Evolutionary conservation across 2,113 vertebrate genomes (phyloP).

Genomic region (Ailuropoda melanoleuca): DNA sequence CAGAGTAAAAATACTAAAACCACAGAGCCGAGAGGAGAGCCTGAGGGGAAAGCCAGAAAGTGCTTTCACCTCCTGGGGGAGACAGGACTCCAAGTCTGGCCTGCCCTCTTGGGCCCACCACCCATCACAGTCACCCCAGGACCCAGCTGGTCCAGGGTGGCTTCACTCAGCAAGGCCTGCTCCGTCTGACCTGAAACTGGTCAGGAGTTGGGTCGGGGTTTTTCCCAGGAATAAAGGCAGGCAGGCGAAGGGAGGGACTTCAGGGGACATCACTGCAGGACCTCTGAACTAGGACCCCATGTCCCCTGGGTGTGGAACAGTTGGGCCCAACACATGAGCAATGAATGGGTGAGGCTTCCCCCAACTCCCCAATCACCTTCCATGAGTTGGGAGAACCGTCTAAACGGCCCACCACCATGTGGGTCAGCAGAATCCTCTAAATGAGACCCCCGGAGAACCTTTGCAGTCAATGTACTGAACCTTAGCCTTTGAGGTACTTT

Average conservation of each 20-base stretch:
- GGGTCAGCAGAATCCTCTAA: background rate
- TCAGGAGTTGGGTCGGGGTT: background rate
- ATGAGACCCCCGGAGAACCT: background rate
- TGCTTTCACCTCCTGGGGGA: background rate
- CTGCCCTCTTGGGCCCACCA: background rate
- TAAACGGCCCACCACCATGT: no score
- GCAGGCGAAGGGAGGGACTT: background rate
- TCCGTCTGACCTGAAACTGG: accelerated
- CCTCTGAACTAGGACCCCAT: background rate
- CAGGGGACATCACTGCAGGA: background rate
- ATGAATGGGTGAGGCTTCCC: background rate
- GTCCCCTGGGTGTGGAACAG: background rate
- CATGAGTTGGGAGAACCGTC: background rate
- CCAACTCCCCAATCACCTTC: background rate
- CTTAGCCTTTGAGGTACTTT: no score
- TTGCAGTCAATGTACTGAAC: conserved; percentile 83
- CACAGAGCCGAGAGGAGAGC: background rate
- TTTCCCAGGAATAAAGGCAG: background rate
- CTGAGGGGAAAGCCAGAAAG: no score
- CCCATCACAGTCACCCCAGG: background rate
- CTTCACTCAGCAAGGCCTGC: no score
- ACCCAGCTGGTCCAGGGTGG: accelerated
- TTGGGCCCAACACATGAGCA: no score
- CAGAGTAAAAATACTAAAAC: background rate
- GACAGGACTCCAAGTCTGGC: background rate